Evolutionary conservation across 1,140 invertebrate genomes (phyloP).

Genomic region (Bemisia tabaci): DNA sequence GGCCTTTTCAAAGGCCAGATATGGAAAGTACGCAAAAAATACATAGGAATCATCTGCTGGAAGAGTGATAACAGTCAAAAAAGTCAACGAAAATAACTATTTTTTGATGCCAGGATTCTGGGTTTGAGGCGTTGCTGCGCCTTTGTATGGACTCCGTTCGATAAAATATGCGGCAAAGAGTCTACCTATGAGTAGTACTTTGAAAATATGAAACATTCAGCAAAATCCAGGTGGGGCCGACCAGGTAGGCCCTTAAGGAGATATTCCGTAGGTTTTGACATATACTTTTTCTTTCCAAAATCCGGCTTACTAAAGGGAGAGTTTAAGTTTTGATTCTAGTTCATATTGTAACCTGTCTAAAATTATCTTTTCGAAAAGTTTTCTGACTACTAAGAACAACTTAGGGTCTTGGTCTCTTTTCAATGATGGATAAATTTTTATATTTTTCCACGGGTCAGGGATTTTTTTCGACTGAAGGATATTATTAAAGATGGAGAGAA

Average conservation of each 20-base stretch:
- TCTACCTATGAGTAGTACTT: no score
- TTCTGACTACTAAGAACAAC: not conserved
- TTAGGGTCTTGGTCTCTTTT: not conserved
- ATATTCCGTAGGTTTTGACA: not conserved
- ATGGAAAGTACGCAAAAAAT: no score
- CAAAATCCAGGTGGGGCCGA: no score
- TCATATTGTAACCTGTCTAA: not conserved
- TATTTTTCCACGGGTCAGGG: not conserved
- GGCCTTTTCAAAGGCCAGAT: no score
- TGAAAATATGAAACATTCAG: no score
- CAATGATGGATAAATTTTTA: not conserved
- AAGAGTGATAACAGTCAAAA: no score
- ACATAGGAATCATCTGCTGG: no score
- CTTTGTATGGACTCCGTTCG: no score
- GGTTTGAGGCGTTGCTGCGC: no score
- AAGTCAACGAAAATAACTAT: no score
- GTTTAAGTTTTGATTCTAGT: not conserved
- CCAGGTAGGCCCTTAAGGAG: not conserved
- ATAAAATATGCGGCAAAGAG: no score
- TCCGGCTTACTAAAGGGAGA: not conserved
- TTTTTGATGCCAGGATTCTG: no score
- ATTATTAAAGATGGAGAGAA: not conserved
- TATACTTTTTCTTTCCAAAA: not conserved
- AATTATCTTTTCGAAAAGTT: not conserved
- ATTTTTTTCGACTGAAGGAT: not conserved